phyloP scores from a whole-genome alignment of 2,888 invertebrate genomes.

The Calliopum simillimum region DNA sequence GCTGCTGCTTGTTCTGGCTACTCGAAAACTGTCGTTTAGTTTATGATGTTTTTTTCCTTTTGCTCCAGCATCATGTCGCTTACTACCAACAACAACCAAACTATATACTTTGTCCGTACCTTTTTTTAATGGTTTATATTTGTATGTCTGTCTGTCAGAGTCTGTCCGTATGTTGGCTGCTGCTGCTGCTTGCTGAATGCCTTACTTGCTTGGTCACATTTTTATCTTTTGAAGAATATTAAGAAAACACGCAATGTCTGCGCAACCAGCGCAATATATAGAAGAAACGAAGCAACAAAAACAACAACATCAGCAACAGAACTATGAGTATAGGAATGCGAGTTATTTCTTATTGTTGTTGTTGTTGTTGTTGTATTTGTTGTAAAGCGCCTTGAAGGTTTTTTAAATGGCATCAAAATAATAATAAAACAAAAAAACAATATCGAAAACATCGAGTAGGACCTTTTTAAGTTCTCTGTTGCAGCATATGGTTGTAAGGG shows the following conservation, averaged over 20 bases:
- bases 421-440: constrained; percentile 11
- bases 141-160: constrained; percentile 28
- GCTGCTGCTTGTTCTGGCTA: constrained; percentile 13
- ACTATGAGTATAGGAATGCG: constrained; percentile 50
- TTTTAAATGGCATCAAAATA: not conserved
- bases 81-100: no score
- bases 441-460: not conserved
- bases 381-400: constrained; percentile 15
- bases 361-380: constrained; percentile 40
- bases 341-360: constrained; percentile 49
- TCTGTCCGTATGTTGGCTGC: constrained; percentile 2
- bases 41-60: not conserved
- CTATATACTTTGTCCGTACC: constrained; percentile 36
- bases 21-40: constrained; percentile 19
- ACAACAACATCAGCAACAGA: constrained; percentile 40
- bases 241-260: constrained; percentile 67
- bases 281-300: not conserved
- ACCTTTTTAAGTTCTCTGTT: not conserved
- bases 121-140: constrained; percentile 41
- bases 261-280: constrained; percentile 41
- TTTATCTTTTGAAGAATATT: constrained; percentile 67
- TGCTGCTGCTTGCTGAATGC: constrained; percentile 39
- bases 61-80: no score
- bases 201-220: constrained; percentile 61
- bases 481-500: no score